phyloP scores from a whole-genome alignment of 1,140 invertebrate genomes.

The Magallana gigas region DNA sequence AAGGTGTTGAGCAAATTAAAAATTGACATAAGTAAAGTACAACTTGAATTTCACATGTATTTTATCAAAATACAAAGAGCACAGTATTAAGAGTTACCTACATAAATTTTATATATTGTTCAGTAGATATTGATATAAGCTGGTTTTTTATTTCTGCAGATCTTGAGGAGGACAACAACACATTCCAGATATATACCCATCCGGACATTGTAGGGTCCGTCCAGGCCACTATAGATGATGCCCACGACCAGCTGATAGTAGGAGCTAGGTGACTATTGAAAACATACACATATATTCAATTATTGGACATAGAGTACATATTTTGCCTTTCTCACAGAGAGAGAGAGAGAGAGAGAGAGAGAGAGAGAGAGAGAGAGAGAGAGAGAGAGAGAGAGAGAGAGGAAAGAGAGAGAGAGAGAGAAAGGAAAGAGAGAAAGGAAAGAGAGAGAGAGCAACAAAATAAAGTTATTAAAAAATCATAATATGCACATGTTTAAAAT shows the following conservation, averaged over 20 bases:
- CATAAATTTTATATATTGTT: too few species aligned
- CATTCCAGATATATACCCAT: conserved; percentile 60
- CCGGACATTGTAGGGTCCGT: conserved; percentile 59
- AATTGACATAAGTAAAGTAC: too few species aligned
- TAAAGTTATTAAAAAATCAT: neutral
- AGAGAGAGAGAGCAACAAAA: neutral
- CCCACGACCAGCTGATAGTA: conserved; percentile 63
- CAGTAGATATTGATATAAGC: neutral
- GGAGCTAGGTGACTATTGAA: conserved; percentile 60
- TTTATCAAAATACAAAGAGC: too few species aligned
- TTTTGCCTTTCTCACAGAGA: neutral
- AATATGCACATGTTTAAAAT: too few species aligned
- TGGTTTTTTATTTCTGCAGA: conserved; percentile 45
- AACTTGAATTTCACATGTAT: too few species aligned
- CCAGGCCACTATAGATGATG: conserved; percentile 66
- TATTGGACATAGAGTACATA: neutral
- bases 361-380: too few species aligned
- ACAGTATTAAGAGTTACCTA: too few species aligned
- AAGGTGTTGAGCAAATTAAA: too few species aligned
- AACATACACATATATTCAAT: too few species aligned
- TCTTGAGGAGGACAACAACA: conserved; percentile 1
- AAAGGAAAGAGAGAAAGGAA: neutral
- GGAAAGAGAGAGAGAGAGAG: neutral
- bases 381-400: too few species aligned
- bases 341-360: neutral